Evolutionary conservation across 2,797 vertebrate species (phyloP).

Genomic region (Artibeus lituratus): DNA sequence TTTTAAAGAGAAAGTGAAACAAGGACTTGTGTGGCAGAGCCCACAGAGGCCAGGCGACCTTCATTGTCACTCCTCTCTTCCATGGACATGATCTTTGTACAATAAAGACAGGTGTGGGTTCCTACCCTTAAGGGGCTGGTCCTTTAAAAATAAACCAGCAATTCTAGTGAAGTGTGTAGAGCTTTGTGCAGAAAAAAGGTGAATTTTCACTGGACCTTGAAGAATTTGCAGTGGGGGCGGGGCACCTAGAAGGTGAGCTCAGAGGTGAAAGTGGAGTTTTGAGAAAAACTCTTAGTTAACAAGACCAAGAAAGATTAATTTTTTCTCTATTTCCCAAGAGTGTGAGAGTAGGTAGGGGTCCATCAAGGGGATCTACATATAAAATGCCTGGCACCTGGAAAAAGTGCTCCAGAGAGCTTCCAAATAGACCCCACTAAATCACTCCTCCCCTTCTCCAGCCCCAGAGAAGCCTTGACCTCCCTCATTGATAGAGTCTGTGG

Average conservation of each 20-base stretch:
- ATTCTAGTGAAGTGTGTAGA: not conserved
- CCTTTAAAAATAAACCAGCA: not conserved
- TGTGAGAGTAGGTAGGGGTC: not conserved
- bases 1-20: not conserved
- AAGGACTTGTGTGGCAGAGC: not conserved
- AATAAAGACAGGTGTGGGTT: not conserved
- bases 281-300: not conserved
- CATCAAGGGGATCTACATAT: fast-evolving
- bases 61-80: not conserved
- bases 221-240: not conserved
- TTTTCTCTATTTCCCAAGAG: not conserved
- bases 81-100: not conserved
- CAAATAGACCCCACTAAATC: not conserved
- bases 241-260: not conserved
- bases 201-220: not conserved
- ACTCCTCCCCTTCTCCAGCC: not conserved
- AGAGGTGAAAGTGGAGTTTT: not conserved
- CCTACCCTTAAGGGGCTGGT: not conserved
- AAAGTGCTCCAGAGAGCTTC: not conserved
- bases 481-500: not conserved
- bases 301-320: not conserved
- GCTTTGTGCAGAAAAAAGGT: not conserved
- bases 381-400: not conserved
- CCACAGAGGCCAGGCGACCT: not conserved
- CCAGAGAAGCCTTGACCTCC: not conserved